Evolutionary conservation across 1,140 invertebrate species (phyloP), one percentile per base, ranked within the genome.

Genomic region (Cotesia chilonis): DNA sequence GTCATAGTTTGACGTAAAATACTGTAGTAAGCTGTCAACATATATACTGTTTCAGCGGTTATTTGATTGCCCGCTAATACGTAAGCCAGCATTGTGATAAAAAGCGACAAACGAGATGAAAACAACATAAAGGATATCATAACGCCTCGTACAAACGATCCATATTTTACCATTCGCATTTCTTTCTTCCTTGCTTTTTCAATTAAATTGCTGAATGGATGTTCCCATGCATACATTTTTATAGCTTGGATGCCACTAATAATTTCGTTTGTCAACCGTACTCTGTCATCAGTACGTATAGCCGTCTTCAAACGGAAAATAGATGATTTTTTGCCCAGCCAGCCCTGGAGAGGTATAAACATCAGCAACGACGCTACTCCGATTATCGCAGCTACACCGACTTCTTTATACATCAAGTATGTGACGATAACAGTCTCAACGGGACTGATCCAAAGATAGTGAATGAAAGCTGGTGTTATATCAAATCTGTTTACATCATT

Each of bases 221-320:
- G 90, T 82, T 96, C 94, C 95, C 95, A 96, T 0, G 93, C 91
- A 80, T 95, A 96, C 95, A 97, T 96, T 87, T 98, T 98, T 36
- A 94, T 95, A 1, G 92, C 91, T 74, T 92, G 92, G 35, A 93
- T 93, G n/a, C 92, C 92, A 55, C 89, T 89, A 14, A 96, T 91
- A 10, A 96, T 92, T 81, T 96, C 95, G 80, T 94, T 95, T 88
- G 95, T 95, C 5, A 95, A 80, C 59, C 93, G 87, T 0, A 97
- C 92, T n/a, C 95, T 85, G 77, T 94, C 90, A 85, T 97, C 96
- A 0, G 94, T 96, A 10, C 90, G 84, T 28, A 89, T 84, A 0
- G 93, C 92, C 79, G 85, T 93, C 84, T 75, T 89, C 79, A 77
- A 71, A 59, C 90, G 82, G 3, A 90, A 74, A 9, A 81, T 78